These are phyloP conservation scores for Cynodonichthys magdalenae DNA, from an alignment of 2,797 vertebrate genomes.

Conservation along the genomic window DNA sequence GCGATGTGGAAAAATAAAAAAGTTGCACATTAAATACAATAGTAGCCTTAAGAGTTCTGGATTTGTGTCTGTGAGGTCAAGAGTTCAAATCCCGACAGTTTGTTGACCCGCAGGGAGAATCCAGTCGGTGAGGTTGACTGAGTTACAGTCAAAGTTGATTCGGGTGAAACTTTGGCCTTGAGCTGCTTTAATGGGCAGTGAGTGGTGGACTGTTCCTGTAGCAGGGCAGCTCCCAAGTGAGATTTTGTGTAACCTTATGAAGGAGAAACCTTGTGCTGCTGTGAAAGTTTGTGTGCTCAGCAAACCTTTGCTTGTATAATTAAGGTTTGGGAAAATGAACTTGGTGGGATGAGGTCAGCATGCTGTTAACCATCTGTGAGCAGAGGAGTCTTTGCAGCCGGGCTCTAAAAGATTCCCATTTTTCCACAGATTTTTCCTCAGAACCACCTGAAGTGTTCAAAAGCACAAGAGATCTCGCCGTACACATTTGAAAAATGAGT, in stretches of 20 bases:
- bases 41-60: slow-evolving; percentile 31
- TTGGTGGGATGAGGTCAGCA: slow-evolving; percentile 38
- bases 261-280: slow-evolving; percentile 6
- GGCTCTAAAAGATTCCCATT: slow-evolving; percentile 6
- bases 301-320: slow-evolving; percentile 54
- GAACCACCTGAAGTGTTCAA: slow-evolving; percentile 29
- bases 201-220: slow-evolving; percentile 34
- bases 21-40: slow-evolving; percentile 21
- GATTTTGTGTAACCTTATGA: slow-evolving; percentile 44
- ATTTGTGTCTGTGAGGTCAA: slow-evolving; percentile 30
- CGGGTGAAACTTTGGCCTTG: slow-evolving; percentile 26
- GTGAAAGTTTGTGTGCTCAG: slow-evolving; percentile 44
- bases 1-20: background rate
- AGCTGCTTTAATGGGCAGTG: slow-evolving; percentile 29
- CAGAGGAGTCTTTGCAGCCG: background rate
- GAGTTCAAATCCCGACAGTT: slow-evolving; percentile 41
- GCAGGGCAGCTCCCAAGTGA: slow-evolving; percentile 39
- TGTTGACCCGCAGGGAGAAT: slow-evolving; percentile 20
- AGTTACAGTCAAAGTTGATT: slow-evolving; percentile 32
- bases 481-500: slow-evolving; percentile 31
- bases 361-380: slow-evolving; percentile 48
- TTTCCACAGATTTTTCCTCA: slow-evolving; percentile 7
- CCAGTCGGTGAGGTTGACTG: slow-evolving; percentile 23
- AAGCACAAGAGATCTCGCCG: slow-evolving; percentile 24
- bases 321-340: slow-evolving; percentile 49